Conservation (phyloP, 2,797 vertebrate species). For the Manis javanica region DNA sequence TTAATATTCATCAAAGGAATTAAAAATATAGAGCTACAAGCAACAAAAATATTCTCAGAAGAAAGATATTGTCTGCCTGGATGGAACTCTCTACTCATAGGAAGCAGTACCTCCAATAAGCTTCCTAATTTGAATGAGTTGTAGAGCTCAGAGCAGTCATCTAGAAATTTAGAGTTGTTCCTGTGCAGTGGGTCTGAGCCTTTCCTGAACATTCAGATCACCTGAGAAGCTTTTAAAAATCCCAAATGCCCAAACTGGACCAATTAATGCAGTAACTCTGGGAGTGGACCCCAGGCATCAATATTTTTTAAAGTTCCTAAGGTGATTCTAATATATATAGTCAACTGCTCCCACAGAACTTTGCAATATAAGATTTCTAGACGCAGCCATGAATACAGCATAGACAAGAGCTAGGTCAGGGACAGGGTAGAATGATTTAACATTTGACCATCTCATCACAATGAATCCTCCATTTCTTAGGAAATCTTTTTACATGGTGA, state of each 20-base stretch:
- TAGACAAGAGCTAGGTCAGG: neutral
- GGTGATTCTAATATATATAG: neutral
- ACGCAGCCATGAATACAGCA: neutral
- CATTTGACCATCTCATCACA: neutral
- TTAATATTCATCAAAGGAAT: slow-evolving; percentile 34
- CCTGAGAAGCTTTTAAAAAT: neutral
- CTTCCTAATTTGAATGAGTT: neutral
- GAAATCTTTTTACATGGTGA: neutral
- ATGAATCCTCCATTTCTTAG: neutral
- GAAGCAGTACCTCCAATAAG: neutral
- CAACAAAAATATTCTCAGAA: slow-evolving; percentile 33
- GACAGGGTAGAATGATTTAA: neutral
- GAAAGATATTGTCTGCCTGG: neutral
- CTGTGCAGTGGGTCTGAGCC: neutral
- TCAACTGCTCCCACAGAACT: neutral
- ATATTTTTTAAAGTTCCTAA: neutral
- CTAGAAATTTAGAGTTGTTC: neutral
- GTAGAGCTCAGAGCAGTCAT: neutral
- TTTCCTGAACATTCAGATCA: neutral
- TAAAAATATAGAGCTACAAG: neutral
- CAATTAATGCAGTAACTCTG: neutral
- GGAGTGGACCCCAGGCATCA: neutral
- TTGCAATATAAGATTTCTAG: neutral
- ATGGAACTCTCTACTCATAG: neutral
- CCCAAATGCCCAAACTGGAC: neutral